phyloP scores from a whole-genome alignment of 2,797 vertebrate species.

The Emys orbicularis region DNA sequence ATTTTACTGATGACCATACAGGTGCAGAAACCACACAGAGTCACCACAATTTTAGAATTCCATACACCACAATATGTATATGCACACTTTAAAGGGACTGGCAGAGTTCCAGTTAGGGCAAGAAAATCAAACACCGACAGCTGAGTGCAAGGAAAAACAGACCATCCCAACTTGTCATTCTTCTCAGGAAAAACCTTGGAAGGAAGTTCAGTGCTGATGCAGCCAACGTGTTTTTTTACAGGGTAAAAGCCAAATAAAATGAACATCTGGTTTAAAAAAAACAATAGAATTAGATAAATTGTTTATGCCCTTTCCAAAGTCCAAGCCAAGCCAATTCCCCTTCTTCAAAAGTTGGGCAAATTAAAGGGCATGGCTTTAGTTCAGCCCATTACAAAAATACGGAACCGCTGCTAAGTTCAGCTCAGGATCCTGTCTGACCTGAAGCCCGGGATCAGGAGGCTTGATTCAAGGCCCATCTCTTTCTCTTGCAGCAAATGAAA shows the following conservation, averaged over 20 bases:
- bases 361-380: conserved; percentile 26
- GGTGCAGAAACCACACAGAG: not conserved
- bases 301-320: not conserved
- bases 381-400: not conserved
- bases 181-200: not conserved
- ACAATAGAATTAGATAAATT: conserved; percentile 47
- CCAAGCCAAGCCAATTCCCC: conserved; percentile 68
- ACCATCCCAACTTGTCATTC: not conserved
- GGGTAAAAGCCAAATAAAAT: not conserved
- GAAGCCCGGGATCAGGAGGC: not conserved
- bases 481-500: conserved; percentile 26
- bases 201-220: not conserved
- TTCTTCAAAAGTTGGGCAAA: conserved; percentile 49
- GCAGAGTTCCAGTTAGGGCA: not conserved
- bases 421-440: conserved; percentile 40
- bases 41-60: not conserved
- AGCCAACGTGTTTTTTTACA: conserved; percentile 18
- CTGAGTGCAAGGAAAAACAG: not conserved
- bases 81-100: not conserved
- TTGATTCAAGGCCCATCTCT: not conserved
- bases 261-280: not conserved
- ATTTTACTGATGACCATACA: conserved; percentile 26
- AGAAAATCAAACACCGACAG: not conserved
- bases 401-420: conserved; percentile 54
- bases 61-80: not conserved